Evolutionary conservation across 2,113 vertebrate genomes (phyloP).

Genomic region (Pterocles burchelli): DNA sequence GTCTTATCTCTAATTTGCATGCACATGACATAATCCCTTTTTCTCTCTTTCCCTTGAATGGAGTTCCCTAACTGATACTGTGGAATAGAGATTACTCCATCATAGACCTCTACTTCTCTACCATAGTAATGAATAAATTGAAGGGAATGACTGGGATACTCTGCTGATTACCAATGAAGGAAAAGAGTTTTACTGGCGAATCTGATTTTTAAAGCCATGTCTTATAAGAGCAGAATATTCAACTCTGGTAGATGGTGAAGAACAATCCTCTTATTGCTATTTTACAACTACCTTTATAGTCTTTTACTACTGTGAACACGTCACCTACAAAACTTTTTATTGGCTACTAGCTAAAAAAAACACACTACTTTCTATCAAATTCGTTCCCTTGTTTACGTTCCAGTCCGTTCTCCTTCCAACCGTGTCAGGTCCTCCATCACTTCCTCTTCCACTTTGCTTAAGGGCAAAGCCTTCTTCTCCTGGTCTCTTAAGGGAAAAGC

Average conservation of each 20-base stretch:
- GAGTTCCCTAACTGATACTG: neutral
- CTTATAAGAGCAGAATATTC: conserved; percentile 51
- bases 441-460: too few species aligned
- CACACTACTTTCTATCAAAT: too few species aligned
- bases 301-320: too few species aligned
- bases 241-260: neutral
- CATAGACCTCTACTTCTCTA: neutral
- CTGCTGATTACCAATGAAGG: conserved; percentile 29
- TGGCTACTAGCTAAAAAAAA: too few species aligned
- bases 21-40: neutral
- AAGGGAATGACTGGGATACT: conserved; percentile 2
- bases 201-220: conserved; percentile 46
- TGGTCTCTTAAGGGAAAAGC: too few species aligned
- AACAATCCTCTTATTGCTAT: too few species aligned
- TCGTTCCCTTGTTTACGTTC: too few species aligned
- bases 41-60: neutral
- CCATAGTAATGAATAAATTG: conserved; percentile 34
- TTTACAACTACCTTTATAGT: too few species aligned
- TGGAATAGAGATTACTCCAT: neutral
- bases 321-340: too few species aligned
- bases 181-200: conserved; percentile 46
- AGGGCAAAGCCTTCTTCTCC: too few species aligned
- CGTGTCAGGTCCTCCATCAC: too few species aligned
- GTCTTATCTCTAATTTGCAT: neutral
- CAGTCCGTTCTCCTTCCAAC: too few species aligned